These are phyloP conservation scores for Plebejus melissa DNA, from an alignment of 2,888 invertebrate genomes.

Conservation along the genomic window DNA sequence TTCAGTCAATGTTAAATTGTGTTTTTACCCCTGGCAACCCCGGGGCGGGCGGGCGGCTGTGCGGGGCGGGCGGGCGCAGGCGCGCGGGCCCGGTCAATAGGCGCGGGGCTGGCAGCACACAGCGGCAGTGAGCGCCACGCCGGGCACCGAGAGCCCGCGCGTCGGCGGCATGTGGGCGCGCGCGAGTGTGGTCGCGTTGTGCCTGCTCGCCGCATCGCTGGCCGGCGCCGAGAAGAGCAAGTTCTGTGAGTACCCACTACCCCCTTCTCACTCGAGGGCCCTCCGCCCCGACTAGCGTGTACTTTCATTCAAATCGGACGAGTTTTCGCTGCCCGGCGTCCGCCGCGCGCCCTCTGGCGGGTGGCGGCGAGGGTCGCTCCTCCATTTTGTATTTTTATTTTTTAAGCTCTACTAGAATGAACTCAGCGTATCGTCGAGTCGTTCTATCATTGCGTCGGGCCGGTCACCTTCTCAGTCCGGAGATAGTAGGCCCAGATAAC, in stretches of 20 bases:
- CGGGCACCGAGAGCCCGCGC: slow-evolving; percentile 49
- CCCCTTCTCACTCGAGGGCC: neutral
- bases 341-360: slow-evolving; percentile 41
- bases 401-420: slow-evolving; percentile 9
- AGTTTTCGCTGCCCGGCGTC: slow-evolving; percentile 33
- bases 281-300: neutral
- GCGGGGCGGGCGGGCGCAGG: neutral
- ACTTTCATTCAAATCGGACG: neutral
- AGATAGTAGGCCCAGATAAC: neutral
- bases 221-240: slow-evolving; percentile 74
- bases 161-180: slow-evolving; percentile 69
- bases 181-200: slow-evolving; percentile 52
- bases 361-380: slow-evolving; percentile 36
- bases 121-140: slow-evolving; percentile 55
- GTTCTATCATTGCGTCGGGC: no score
- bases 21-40: slow-evolving; percentile 36
- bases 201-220: slow-evolving; percentile 51
- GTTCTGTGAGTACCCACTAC: slow-evolving; percentile 68
- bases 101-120: slow-evolving; percentile 39
- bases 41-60: neutral
- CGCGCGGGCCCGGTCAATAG: slow-evolving; percentile 37
- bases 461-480: neutral
- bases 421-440: neutral
- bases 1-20: neutral
- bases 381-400: slow-evolving; percentile 41